Percentiles rank a stretch among this genome's conserved stretches.
Conservation (phyloP, 37 sponge, comb jelly and placozoan genomes). For the Chondrosia reniformis region DNA sequence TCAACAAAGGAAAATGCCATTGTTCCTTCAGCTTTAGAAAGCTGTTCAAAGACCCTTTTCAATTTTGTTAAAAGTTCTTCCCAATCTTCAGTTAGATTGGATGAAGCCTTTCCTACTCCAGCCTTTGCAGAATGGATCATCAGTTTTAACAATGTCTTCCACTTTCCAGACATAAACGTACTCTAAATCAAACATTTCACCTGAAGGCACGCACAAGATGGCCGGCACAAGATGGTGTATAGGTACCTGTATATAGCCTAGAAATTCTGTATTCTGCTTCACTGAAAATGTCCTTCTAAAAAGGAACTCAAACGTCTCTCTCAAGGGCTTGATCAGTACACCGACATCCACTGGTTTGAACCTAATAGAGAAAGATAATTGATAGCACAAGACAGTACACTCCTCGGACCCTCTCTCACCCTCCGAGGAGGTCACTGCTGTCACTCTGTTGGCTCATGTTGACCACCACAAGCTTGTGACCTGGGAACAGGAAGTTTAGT, state of each 20-base stretch:
- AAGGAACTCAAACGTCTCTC: slow-evolving; percentile 66
- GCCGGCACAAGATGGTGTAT: no score
- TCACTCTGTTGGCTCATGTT: slow-evolving; percentile 98
- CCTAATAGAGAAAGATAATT: slow-evolving; percentile 30
- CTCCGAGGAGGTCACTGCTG: slow-evolving; percentile 90
- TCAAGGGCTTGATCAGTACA: slow-evolving; percentile 62
- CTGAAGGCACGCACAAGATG: no score
- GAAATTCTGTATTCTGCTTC: slow-evolving; percentile 73
- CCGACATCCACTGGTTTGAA: slow-evolving; percentile 85
- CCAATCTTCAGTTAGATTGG: slow-evolving; percentile 38
- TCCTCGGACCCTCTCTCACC: slow-evolving; percentile 72
- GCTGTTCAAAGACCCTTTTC: slow-evolving; percentile 31
- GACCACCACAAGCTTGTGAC: slow-evolving; percentile 79
- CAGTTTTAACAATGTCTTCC: slow-evolving; percentile 65
- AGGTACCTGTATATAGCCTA: slow-evolving; percentile 72
- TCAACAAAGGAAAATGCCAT: slow-evolving; percentile 75
- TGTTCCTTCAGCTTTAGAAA: slow-evolving; percentile 28
- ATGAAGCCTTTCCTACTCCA: slow-evolving; percentile 19
- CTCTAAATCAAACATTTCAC: slow-evolving; percentile 38
- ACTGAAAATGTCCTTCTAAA: slow-evolving; percentile 79
- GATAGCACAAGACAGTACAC: no score
- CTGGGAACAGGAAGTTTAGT: slow-evolving; percentile 19
- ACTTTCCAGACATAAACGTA: slow-evolving; percentile 33
- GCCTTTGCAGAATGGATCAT: slow-evolving; percentile 56
- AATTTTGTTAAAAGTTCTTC: slow-evolving; percentile 29